A percentile compares a stretch with the other conserved stretches of the same genome.
These are phyloP conservation scores for Drosophila truncata DNA, from an alignment of 1,140 invertebrate species.

Conservation along the genomic window DNA sequence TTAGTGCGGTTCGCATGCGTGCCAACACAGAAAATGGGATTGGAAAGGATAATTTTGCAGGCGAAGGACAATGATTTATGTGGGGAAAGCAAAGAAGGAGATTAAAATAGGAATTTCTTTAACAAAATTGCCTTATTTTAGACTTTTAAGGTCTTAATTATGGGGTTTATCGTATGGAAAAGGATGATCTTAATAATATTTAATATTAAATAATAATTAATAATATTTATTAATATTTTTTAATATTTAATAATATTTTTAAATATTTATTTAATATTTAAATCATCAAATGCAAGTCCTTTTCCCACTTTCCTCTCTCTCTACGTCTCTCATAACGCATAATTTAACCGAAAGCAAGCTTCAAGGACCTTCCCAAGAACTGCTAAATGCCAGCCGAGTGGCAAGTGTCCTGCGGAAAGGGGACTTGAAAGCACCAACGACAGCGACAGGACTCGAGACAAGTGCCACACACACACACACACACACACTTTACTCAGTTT, in stretches of 20 bases:
- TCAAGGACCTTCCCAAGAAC: constrained; percentile 45
- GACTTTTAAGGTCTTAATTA: neutral
- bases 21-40: neutral
- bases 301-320: neutral
- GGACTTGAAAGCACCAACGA: constrained; percentile 15
- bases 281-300: constrained; percentile 28
- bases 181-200: too few relatives aligned
- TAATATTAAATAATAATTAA: too few relatives aligned
- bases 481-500: neutral
- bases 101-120: neutral
- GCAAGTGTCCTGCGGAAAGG: constrained; percentile 14
- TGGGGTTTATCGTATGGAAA: too few relatives aligned
- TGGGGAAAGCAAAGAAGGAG: accelerated
- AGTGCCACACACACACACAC: constrained; percentile 28
- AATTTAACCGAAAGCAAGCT: constrained; percentile 65
- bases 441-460: constrained; percentile 39
- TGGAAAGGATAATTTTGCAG: neutral
- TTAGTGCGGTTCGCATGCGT: constrained; percentile 37
- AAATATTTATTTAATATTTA: too few relatives aligned
- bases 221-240: too few relatives aligned
- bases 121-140: too few relatives aligned
- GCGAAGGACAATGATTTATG: neutral
- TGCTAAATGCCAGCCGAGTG: constrained; percentile 62
- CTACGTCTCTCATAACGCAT: constrained; percentile 44
- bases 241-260: too few relatives aligned